Conservation (phyloP, 2,797 vertebrate species). For the Melopsittacus undulatus region DNA sequence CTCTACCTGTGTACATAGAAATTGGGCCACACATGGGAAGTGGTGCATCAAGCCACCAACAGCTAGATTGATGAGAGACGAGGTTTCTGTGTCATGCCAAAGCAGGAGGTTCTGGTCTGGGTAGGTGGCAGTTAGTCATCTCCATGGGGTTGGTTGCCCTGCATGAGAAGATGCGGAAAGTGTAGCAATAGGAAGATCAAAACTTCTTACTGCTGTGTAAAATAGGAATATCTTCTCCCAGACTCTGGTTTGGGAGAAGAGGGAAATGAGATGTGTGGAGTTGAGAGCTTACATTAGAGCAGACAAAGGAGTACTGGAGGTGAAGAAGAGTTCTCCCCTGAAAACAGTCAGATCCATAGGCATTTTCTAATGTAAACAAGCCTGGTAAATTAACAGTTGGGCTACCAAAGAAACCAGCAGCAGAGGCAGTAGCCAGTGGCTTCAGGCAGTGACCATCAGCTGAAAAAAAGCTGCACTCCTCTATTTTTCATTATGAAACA, state of each 20-base stretch:
- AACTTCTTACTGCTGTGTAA: not conserved
- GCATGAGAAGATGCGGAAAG: too few relatives aligned
- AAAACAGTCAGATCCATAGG: not conserved
- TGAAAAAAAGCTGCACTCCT: not conserved
- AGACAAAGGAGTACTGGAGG: not conserved
- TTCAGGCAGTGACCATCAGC: not conserved
- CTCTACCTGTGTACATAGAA: not conserved
- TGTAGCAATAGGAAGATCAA: not conserved
- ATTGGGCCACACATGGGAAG: not conserved
- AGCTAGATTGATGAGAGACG: not conserved
- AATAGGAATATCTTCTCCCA: not conserved
- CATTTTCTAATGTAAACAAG: not conserved
- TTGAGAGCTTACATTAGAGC: not conserved
- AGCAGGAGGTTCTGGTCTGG: not conserved
- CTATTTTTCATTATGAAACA: not conserved
- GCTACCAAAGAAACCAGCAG: not conserved
- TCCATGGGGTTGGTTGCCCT: not conserved
- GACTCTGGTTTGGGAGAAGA: not conserved
- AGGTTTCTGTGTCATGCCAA: not conserved
- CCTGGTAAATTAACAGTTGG: not conserved
- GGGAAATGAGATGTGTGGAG: fast-evolving
- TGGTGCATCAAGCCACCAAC: not conserved
- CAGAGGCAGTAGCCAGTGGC: not conserved
- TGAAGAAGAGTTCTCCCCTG: not conserved
- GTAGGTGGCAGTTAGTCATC: not conserved